These are phyloP conservation scores for Orthonyx spaldingii DNA, from an alignment of 2,113 vertebrate species.

Conservation along the genomic window DNA sequence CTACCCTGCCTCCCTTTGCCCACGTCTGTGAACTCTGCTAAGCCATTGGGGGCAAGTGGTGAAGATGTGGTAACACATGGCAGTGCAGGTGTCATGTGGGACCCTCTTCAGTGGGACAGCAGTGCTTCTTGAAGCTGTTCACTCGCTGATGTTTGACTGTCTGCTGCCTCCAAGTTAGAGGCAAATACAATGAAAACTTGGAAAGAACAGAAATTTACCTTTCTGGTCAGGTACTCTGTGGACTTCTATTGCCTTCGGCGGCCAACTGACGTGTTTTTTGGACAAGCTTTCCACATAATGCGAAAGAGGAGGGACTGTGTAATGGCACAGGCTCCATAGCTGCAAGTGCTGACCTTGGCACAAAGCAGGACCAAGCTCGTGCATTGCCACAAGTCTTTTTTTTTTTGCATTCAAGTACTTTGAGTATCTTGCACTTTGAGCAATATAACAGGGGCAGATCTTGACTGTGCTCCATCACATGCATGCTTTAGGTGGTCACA, in stretches of 20 bases:
- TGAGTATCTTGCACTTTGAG: not conserved
- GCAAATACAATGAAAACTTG: not conserved
- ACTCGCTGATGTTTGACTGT: fast-evolving
- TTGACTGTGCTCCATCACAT: not conserved
- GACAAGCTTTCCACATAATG: not conserved
- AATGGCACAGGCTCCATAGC: not conserved
- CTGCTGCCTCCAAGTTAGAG: not conserved
- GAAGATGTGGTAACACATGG: fast-evolving
- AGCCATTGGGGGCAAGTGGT: not conserved
- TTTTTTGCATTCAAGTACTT: not conserved
- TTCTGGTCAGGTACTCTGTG: not conserved
- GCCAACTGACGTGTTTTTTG: not conserved
- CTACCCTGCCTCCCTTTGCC: not conserved
- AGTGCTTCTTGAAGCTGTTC: not conserved
- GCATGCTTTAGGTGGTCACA: not conserved
- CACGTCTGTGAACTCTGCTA: not conserved
- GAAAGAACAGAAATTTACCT: not conserved
- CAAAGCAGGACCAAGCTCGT: not conserved
- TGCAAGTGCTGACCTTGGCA: not conserved
- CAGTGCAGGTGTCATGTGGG: fast-evolving
- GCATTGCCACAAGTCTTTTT: not conserved
- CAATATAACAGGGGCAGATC: not conserved
- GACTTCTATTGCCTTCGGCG: not conserved
- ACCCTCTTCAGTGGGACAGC: not conserved
- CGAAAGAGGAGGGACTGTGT: not conserved